Conservation (phyloP, 92 coral and sea anemone genomes). For the Isaurus tuberculatus region DNA sequence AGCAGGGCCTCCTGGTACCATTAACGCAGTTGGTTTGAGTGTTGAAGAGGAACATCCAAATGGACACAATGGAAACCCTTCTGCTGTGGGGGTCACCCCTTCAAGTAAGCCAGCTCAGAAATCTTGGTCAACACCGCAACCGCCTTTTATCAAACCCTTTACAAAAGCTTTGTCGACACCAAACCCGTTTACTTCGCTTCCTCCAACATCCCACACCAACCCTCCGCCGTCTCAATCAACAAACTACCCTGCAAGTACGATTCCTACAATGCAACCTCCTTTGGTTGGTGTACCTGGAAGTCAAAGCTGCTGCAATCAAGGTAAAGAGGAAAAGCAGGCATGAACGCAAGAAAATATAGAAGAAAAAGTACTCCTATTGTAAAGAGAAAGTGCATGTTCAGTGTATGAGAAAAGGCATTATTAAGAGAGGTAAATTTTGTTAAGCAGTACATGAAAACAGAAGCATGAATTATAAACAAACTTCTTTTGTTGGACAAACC, state of each 20-base stretch:
- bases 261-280: neutral
- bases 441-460: neutral
- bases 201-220: neutral
- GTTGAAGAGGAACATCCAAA: constrained; percentile 40
- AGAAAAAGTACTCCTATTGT: neutral
- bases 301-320: constrained; percentile 31
- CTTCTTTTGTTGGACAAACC: neutral
- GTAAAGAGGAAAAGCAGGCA: neutral
- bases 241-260: neutral
- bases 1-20: constrained; percentile 72
- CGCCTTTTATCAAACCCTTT: neutral
- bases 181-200: neutral
- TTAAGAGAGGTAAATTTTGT: neutral
- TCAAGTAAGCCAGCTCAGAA: neutral
- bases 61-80: constrained; percentile 7
- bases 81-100: neutral
- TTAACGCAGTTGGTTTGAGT: constrained; percentile 63
- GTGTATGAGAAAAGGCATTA: no score
- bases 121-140: neutral
- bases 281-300: neutral
- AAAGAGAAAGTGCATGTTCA: no score
- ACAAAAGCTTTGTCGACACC: neutral
- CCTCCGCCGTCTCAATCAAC: neutral
- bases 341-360: neutral
- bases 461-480: neutral